These are phyloP conservation scores for Incurvaria masculella DNA, from an alignment of 2,888 invertebrate genomes.

Conservation along the genomic window DNA sequence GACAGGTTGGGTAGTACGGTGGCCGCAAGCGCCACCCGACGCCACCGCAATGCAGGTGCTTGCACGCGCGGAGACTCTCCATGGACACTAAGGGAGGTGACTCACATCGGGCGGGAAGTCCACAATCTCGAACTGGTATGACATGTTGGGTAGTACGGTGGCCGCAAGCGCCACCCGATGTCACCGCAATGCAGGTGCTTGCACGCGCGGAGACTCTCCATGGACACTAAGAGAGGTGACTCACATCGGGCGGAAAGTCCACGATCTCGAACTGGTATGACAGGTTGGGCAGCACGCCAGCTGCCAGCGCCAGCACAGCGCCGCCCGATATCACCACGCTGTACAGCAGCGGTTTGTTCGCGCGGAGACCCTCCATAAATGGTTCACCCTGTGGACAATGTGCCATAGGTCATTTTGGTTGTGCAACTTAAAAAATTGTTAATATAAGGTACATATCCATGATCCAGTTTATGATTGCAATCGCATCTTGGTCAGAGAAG, in stretches of 20 bases:
- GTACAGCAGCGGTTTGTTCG: slow-evolving; percentile 91
- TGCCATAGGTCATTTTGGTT: no score
- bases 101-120: slow-evolving; percentile 89
- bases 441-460: no score
- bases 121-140: slow-evolving; percentile 91
- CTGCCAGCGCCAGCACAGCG: slow-evolving; percentile 79
- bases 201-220: no score
- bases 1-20: slow-evolving; percentile 84
- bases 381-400: slow-evolving; percentile 84
- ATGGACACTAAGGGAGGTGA: no score
- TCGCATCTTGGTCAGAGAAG: no score
- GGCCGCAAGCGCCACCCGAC: slow-evolving; percentile 77
- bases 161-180: slow-evolving; percentile 72
- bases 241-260: slow-evolving; percentile 87
- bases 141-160: slow-evolving; percentile 81
- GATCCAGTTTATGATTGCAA: no score
- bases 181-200: no score
- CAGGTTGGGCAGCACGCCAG: slow-evolving; percentile 82
- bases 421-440: no score
- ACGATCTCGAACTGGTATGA: slow-evolving; percentile 93
- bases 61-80: no score
- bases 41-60: no score
- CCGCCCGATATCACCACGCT: slow-evolving; percentile 82
- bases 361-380: slow-evolving; percentile 94
- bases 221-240: no score